Evolutionary conservation across 2,888 invertebrate species (phyloP).

Genomic region (Steinernema scapterisci): DNA sequence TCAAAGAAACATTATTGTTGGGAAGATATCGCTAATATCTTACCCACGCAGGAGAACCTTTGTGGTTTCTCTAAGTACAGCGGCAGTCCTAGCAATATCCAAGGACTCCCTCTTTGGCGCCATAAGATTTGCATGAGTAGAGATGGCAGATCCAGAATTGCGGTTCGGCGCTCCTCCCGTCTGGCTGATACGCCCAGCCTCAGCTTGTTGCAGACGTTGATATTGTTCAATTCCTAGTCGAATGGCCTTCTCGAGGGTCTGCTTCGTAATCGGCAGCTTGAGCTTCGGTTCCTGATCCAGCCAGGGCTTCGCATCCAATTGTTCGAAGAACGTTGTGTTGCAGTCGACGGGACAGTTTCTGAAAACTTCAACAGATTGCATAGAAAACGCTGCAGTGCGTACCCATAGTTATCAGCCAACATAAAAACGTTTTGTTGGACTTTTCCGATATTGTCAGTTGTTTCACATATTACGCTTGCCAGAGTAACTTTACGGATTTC

Average conservation of each 20-base stretch:
- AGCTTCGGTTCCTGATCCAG: constrained; percentile 61
- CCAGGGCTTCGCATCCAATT: constrained; percentile 54
- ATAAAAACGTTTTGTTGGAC: constrained; percentile 63
- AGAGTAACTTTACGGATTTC: constrained; percentile 63
- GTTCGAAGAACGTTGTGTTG: constrained; percentile 53
- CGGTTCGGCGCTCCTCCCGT: constrained; percentile 39
- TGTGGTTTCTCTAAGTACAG: constrained; percentile 63
- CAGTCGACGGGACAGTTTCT: constrained; percentile 65
- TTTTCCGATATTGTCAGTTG: constrained; percentile 57
- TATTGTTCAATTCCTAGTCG: constrained; percentile 61
- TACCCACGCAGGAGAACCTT: constrained; percentile 64
- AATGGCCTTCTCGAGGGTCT: constrained; percentile 64
- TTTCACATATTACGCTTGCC: constrained; percentile 65
- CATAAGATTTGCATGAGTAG: constrained; percentile 63
- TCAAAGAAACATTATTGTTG: background rate
- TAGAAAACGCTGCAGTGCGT: background rate
- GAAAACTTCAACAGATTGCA: background rate
- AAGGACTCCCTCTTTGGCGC: constrained; percentile 65
- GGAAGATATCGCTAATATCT: background rate
- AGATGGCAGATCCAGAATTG: constrained; percentile 51
- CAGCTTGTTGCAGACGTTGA: constrained; percentile 55
- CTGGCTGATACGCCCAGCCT: constrained; percentile 51
- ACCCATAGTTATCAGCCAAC: constrained; percentile 65
- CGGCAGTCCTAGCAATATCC: constrained; percentile 63
- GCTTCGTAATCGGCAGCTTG: constrained; percentile 61